These are phyloP conservation scores for Melanotaenia parkinsoni DNA, from an alignment of 2,797 vertebrate genomes.

Conservation along the genomic window DNA sequence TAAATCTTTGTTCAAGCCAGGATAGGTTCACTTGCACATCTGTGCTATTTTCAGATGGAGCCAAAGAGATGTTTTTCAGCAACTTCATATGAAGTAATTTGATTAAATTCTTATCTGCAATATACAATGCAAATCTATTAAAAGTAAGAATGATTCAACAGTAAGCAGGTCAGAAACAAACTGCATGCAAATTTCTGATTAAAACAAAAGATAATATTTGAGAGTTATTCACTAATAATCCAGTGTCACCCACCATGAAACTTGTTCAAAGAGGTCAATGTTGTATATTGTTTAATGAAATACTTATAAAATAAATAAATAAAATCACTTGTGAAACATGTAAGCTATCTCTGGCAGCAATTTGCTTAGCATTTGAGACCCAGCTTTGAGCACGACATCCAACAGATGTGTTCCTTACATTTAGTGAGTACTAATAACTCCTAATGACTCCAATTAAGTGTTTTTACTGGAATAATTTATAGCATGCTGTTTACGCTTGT, in stretches of 20 bases:
- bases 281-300: neutral
- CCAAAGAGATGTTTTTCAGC: neutral
- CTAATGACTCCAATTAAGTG: neutral
- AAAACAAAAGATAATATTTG: neutral
- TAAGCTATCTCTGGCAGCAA: constrained; percentile 7
- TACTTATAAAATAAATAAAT: neutral
- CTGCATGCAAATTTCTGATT: neutral
- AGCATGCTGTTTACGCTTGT: neutral
- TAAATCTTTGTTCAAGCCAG: constrained; percentile 22
- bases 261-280: constrained; percentile 6
- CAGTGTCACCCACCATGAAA: neutral
- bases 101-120: neutral
- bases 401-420: neutral
- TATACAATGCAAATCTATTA: neutral
- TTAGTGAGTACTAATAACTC: neutral
- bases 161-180: constrained; percentile 1
- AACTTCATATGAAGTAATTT: neutral
- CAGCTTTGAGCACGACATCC: neutral
- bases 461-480: neutral
- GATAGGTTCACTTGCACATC: constrained; percentile 42
- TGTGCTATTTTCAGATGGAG: constrained; percentile 20
- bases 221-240: neutral
- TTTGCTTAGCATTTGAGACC: neutral
- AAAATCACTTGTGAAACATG: neutral
- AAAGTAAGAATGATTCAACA: neutral